Conservation (phyloP, 2,888 invertebrate species). For the Dryomyza anilis region DNA sequence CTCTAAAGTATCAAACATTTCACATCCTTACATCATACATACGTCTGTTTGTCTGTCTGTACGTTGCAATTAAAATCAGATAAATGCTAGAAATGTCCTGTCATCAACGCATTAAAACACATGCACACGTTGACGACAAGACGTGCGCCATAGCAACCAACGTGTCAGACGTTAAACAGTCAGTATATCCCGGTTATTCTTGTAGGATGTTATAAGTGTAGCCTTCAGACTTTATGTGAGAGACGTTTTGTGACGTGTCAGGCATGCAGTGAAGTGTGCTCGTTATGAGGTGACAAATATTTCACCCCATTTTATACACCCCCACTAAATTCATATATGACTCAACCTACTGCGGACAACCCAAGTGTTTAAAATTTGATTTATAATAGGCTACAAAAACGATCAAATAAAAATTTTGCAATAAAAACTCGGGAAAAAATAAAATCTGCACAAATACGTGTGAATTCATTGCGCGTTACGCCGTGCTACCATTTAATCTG, state of each 20-base stretch:
- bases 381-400: not conserved
- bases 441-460: slow-evolving; percentile 20
- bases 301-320: not conserved
- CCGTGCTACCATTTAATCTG: slow-evolving; percentile 49
- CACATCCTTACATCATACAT: not conserved
- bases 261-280: not conserved
- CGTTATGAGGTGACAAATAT: slow-evolving; percentile 5
- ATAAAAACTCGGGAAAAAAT: not conserved
- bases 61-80: slow-evolving; percentile 56
- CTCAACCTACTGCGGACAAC: too few relatives aligned
- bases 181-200: not conserved
- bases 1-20: too few relatives aligned
- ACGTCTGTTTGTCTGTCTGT: slow-evolving; percentile 37
- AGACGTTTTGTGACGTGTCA: slow-evolving; percentile 8
- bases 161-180: not conserved
- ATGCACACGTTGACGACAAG: too few relatives aligned
- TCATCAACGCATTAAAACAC: slow-evolving; percentile 30
- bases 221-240: not conserved
- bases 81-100: slow-evolving; percentile 49
- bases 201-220: not conserved
- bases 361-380: slow-evolving; percentile 9
- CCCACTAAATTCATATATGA: too few relatives aligned
- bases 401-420: not conserved
- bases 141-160: too few relatives aligned
- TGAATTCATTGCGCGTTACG: slow-evolving; percentile 21